These are phyloP conservation scores for Cyanoramphus novaezelandiae DNA, from an alignment of 2,113 vertebrate species.

Conservation along the genomic window DNA sequence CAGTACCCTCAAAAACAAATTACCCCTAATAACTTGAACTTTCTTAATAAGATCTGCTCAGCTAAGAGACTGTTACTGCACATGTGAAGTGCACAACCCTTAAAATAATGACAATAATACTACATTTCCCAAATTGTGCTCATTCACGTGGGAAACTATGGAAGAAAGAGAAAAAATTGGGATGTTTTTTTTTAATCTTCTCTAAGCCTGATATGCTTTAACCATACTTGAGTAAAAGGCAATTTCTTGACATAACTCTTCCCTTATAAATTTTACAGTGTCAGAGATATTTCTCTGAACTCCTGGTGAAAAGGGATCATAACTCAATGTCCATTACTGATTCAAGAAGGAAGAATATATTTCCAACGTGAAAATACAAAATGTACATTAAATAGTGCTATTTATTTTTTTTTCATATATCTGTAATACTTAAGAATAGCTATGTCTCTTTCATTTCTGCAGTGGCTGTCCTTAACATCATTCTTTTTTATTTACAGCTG, in stretches of 20 bases:
- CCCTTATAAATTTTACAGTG: background rate
- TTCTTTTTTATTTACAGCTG: background rate
- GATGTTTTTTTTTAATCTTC: background rate
- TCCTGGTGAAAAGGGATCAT: background rate
- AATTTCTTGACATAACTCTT: background rate
- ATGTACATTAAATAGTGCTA: background rate
- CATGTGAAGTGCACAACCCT: background rate
- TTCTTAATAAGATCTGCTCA: background rate
- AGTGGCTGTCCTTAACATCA: background rate
- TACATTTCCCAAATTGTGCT: background rate
- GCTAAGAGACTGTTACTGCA: background rate
- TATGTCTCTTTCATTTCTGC: background rate
- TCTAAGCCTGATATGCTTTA: background rate
- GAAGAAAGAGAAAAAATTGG: background rate
- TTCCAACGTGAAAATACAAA: background rate
- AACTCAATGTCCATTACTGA: background rate
- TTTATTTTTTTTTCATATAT: background rate
- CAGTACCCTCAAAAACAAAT: background rate
- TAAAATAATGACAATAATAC: background rate
- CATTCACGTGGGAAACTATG: background rate
- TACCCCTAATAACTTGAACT: background rate
- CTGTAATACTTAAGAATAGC: background rate
- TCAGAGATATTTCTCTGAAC: background rate
- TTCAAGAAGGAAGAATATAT: background rate
- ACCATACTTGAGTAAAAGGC: background rate